Evolutionary conservation across 2,113 vertebrate genomes (phyloP).

Genomic region (Columbina picui): DNA sequence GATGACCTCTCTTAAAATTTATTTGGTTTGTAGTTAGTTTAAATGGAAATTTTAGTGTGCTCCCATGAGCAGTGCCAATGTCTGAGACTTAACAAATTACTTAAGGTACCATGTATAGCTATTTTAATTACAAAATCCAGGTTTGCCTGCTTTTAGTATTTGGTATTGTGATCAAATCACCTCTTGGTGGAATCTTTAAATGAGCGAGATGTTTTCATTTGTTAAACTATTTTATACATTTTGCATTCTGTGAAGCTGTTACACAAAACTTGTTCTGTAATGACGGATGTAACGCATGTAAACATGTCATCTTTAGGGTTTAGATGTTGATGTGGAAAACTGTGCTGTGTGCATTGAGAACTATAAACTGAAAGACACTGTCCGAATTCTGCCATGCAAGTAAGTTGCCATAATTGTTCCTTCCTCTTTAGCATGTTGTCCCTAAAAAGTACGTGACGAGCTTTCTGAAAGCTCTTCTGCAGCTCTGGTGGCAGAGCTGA

Average conservation of each 20-base stretch:
- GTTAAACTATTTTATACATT: not conserved
- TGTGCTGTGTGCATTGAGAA: slow-evolving; percentile 87
- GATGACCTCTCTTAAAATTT: not conserved
- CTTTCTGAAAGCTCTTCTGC: not conserved
- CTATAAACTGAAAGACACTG: slow-evolving; percentile 81
- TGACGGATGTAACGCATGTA: not conserved
- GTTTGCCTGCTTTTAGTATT: not conserved
- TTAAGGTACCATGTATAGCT: not conserved
- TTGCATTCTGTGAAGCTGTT: not conserved
- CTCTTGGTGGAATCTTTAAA: not conserved
- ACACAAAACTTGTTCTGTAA: not conserved
- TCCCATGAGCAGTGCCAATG: not conserved
- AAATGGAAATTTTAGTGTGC: not conserved
- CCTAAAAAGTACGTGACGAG: not conserved
- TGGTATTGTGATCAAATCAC: not conserved
- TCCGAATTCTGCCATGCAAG: slow-evolving; percentile 86
- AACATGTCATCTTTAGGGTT: slow-evolving; percentile 69
- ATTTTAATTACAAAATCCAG: not conserved
- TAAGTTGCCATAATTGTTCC: slow-evolving; percentile 53
- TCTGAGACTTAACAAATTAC: not conserved
- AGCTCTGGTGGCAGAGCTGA: not conserved
- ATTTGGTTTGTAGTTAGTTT: not conserved
- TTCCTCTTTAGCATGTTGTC: not conserved
- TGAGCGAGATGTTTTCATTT: not conserved
- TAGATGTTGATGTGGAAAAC: slow-evolving; percentile 81